Conservation (phyloP, 2,797 vertebrate genomes). For the Channallabes apus region DNA sequence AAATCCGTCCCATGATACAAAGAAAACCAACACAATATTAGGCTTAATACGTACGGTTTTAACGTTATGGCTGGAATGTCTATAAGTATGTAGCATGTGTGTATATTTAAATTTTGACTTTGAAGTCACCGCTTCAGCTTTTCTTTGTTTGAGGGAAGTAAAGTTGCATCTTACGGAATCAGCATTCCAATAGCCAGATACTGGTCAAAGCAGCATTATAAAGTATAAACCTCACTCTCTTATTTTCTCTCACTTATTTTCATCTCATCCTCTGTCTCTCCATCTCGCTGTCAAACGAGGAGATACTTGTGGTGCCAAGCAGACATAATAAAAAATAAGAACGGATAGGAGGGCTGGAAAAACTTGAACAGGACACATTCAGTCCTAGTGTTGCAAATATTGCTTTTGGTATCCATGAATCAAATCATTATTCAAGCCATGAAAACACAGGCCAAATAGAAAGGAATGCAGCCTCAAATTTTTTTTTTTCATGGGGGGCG, state of each 20-base stretch:
- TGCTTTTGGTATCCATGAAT: conserved; percentile 67
- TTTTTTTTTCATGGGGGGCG: no score
- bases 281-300: conserved; percentile 38
- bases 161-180: conserved; percentile 42
- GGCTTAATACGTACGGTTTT: no score
- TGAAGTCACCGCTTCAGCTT: no score
- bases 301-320: conserved; percentile 66
- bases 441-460: conserved; percentile 57
- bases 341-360: conserved; percentile 64
- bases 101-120: no score
- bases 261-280: conserved; percentile 20
- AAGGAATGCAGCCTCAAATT: conserved; percentile 46
- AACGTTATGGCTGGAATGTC: no score
- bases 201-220: conserved; percentile 44
- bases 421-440: conserved; percentile 65
- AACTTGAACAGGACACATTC: conserved; percentile 69
- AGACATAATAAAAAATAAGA: conserved; percentile 73
- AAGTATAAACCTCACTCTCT: conserved; percentile 42
- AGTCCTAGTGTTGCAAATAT: conserved; percentile 67
- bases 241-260: conserved; percentile 27
- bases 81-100: no score
- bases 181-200: conserved; percentile 47
- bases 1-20: no score
- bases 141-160: background rate
- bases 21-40: no score